Evolutionary conservation across 2,888 invertebrate genomes (phyloP).

Genomic region (Adelognathus sp.): DNA sequence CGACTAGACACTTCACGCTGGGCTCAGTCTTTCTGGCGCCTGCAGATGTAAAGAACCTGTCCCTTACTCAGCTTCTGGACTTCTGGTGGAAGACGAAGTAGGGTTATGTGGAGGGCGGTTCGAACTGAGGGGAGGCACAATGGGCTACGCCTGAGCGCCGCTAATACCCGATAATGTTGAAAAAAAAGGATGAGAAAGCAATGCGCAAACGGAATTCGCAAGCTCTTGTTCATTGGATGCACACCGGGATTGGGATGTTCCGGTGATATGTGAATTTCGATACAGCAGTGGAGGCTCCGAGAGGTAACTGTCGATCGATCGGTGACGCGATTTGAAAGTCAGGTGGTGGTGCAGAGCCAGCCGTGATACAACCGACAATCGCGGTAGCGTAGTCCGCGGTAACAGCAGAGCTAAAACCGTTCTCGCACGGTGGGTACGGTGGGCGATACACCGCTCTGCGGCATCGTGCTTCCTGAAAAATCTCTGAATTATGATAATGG

Average conservation of each 20-base stretch:
- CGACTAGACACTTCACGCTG: no score
- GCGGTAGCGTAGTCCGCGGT: slow-evolving; percentile 38
- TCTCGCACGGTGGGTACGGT: slow-evolving; percentile 35
- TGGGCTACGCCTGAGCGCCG: no score
- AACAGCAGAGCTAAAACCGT: slow-evolving; percentile 44
- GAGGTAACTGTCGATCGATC: slow-evolving; percentile 25
- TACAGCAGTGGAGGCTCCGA: slow-evolving; percentile 1
- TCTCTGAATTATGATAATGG: slow-evolving; percentile 81
- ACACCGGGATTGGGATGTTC: background rate
- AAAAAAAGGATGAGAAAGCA: no score
- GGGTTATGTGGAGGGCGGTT: no score
- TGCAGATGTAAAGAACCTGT: no score
- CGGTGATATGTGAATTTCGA: slow-evolving; percentile 24
- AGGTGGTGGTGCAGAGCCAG: background rate
- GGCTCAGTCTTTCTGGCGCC: no score
- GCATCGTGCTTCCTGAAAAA: slow-evolving; percentile 73
- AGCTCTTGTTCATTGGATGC: no score
- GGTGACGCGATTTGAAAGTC: slow-evolving; percentile 8
- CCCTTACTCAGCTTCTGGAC: no score
- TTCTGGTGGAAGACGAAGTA: no score
- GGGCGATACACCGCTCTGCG: slow-evolving; percentile 66
- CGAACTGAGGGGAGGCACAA: no score
- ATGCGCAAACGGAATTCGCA: no score
- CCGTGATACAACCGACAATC: slow-evolving; percentile 24
- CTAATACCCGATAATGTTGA: no score